phyloP scores from a whole-genome alignment of 2,797 vertebrate species.

The Chanos chanos region DNA sequence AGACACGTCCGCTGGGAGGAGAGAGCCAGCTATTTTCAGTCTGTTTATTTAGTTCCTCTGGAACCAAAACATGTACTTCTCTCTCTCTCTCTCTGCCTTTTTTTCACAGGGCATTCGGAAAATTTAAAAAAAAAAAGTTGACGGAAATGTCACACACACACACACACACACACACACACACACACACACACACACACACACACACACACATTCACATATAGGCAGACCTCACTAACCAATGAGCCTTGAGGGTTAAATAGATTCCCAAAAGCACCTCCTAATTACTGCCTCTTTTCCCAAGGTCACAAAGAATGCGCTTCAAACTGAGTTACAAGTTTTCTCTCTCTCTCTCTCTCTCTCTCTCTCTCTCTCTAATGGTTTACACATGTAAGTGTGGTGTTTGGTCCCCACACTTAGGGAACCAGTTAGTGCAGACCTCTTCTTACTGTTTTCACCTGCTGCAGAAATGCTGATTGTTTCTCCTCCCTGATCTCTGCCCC shows the following conservation, averaged over 20 bases:
- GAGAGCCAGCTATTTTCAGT: slow-evolving; percentile 51
- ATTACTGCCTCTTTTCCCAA: slow-evolving; percentile 63
- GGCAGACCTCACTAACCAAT: no score
- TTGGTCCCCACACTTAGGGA: slow-evolving; percentile 11
- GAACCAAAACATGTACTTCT: slow-evolving; percentile 63
- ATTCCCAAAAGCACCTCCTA: slow-evolving; percentile 54
- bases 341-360: slow-evolving; percentile 32
- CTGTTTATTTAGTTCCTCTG: slow-evolving; percentile 59
- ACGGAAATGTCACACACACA: slow-evolving; percentile 12
- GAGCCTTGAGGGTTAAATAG: slow-evolving; percentile 48
- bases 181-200: background rate
- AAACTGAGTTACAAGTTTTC: slow-evolving; percentile 65
- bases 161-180: background rate
- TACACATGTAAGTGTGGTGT: slow-evolving; percentile 58
- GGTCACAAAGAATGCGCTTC: slow-evolving; percentile 66
- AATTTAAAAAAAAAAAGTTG: slow-evolving; percentile 46
- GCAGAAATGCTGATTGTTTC: no score
- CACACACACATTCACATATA: no score
- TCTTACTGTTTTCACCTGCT: no score
- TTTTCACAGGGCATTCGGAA: slow-evolving; percentile 52
- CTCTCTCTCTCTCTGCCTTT: no score
- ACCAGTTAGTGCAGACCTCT: no score
- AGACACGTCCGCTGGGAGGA: slow-evolving; percentile 36
- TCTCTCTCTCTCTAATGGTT: slow-evolving; percentile 52
- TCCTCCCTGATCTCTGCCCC: background rate